phyloP scores from a whole-genome alignment of 2,113 vertebrate species.

The Ceuthmochares aereus region DNA sequence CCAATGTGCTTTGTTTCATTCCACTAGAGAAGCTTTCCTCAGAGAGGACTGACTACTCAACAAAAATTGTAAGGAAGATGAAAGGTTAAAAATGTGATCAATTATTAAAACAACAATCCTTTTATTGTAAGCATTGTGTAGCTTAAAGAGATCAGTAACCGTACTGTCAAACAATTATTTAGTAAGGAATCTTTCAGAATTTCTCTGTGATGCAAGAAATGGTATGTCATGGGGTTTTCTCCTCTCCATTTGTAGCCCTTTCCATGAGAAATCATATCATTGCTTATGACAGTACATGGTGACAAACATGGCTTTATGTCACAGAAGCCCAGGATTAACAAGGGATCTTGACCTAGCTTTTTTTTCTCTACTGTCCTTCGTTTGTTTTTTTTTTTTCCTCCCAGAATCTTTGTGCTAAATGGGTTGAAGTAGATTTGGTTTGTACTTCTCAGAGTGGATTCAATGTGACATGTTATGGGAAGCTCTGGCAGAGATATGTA shows the following conservation, averaged over 20 bases:
- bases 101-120: neutral
- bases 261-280: constrained; percentile 54
- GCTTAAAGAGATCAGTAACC: neutral
- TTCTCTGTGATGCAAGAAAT: neutral
- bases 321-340: constrained; percentile 45
- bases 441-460: constrained; percentile 57
- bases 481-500: constrained; percentile 62
- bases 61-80: neutral
- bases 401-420: constrained; percentile 54
- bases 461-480: constrained; percentile 57
- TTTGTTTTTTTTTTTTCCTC: neutral
- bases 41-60: neutral
- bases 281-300: constrained; percentile 28
- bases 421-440: constrained; percentile 53
- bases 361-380: neutral
- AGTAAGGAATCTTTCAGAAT: neutral
- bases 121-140: neutral
- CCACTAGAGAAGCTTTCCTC: neutral
- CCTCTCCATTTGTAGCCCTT: constrained; percentile 2
- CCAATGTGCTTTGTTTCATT: neutral
- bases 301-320: constrained; percentile 39
- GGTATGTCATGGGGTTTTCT: neutral
- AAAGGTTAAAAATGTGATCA: constrained; percentile 16
- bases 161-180: neutral
- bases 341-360: constrained; percentile 60